Percentiles rank a stretch among this genome's conserved stretches.
These are phyloP conservation scores for Dendropsophus ebraccatus DNA, from an alignment of 2,113 vertebrate genomes.

Conservation along the genomic window DNA sequence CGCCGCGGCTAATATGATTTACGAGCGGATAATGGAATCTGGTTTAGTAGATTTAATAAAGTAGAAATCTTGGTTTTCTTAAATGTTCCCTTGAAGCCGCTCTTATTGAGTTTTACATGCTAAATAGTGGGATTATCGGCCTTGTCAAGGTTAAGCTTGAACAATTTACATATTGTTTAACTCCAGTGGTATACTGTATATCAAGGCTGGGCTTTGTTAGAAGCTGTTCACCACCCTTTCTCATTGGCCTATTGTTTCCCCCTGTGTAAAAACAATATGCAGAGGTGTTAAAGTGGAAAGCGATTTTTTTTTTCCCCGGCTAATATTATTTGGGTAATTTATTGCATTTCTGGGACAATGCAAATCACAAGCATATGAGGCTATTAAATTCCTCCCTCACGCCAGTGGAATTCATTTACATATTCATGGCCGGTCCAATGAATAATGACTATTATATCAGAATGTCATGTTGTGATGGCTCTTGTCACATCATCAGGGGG, in stretches of 20 bases:
- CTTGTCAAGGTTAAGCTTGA: conserved; percentile 32
- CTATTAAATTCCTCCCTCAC: neutral
- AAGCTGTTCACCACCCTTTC: neutral
- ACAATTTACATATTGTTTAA: conserved; percentile 16
- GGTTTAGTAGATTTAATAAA: conserved; percentile 17
- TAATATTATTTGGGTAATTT: conserved; percentile 6
- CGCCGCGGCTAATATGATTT: neutral
- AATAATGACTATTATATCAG: neutral
- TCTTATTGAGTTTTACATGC: conserved; percentile 15
- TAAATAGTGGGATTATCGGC: conserved; percentile 20
- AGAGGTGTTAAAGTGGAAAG: neutral
- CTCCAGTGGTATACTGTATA: conserved; percentile 17
- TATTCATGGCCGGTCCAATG: conserved; percentile 27
- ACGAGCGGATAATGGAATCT: neutral
- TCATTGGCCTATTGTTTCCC: conserved; percentile 26
- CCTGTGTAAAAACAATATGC: neutral
- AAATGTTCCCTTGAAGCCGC: neutral
- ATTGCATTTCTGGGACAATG: conserved; percentile 32
- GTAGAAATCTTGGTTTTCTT: conserved; percentile 13
- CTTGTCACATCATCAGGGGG: conserved; percentile 10
- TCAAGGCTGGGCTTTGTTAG: conserved; percentile 3
- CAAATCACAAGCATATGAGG: conserved; percentile 16
- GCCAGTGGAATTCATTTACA: conserved; percentile 3
- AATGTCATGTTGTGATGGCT: conserved; percentile 10
- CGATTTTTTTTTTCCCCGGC: neutral